Base-by-base conservation (phyloP, 2,113 vertebrate genomes). In the Neolamprologus variostigma region DNA sequence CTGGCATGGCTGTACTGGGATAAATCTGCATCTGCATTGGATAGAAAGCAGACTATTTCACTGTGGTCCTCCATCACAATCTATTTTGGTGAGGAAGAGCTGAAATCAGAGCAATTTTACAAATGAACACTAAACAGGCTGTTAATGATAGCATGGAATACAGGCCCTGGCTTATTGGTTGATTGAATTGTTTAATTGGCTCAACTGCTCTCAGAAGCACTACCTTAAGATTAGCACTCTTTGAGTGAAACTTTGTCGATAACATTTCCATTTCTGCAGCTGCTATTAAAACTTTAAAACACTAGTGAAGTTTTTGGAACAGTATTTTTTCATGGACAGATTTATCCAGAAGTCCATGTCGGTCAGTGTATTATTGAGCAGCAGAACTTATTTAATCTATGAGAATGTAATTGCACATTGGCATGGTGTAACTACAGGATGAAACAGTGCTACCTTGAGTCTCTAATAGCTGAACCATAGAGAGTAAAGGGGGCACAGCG, bases 1-100 rank as follows among this genome's bases (percentile, higher is more conserved):
- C 53, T 82, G 40, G 71, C 73, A 53, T 28, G 71, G 79, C 55
- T 53, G 4, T 28, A 13, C 57, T n/a, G 63, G 16, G 50, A 63
- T 87, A 81, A 91, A 91, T 85, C 87, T 85, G 80, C 16, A 82
- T 84, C 31, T 40, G n/a, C 53, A 16, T 80, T 68, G n/a, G 54
- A 87, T 45, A 66, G 17, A 83, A 83, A 66, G 40, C 6, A n/a
- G 17, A 54, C 28, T 40, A 51, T 80, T 53, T 71, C 35, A 7
- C 21, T 59, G 12, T 16, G 42, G 53, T 82, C 33, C 33, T 73
- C 42, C 73, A 78, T 78, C 26, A 78, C 26, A 33, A 31, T 31
- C 51, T 66, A 45, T 50, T 68, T 68, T 66, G 42, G 31, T 5
- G 26, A 61, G 31, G 23, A 28, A 79, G 53, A 31, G 13, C 19